These are phyloP conservation scores for Amblyopsis hoosieri DNA, from an alignment of 2,797 vertebrate species.

Conservation along the genomic window DNA sequence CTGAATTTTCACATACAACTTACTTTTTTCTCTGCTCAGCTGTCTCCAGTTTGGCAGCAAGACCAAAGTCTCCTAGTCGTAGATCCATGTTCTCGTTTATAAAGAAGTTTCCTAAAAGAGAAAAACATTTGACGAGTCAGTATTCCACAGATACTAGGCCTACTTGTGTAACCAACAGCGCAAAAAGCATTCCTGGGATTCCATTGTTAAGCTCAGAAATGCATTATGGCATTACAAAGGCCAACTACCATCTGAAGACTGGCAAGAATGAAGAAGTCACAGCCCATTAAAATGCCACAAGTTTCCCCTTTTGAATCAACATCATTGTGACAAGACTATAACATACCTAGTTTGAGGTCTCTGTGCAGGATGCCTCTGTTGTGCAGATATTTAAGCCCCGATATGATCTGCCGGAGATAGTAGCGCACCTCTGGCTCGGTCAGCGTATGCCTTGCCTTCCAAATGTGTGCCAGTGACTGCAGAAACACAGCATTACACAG, in stretches of 20 bases:
- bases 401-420: conserved; percentile 97
- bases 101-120: conserved; percentile 92
- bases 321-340: not conserved
- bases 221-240: not conserved
- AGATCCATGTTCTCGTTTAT: conserved; percentile 99
- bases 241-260: not conserved
- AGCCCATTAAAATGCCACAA: not conserved
- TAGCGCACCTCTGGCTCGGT: conserved; percentile 97
- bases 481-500: conserved; percentile 29
- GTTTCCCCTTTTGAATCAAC: not conserved
- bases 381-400: conserved; percentile 95
- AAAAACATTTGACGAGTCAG: conserved; percentile 35
- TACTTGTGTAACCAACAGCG: conserved; percentile 27
- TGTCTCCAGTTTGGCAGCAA: conserved; percentile 89
- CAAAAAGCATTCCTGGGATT: conserved; percentile 60
- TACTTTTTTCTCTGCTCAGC: conserved; percentile 95
- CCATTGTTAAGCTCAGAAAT: conserved; percentile 1
- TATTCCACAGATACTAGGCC: conserved; percentile 47
- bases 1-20: conserved; percentile 38
- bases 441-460: conserved; percentile 95
- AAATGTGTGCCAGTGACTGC: conserved; percentile 98
- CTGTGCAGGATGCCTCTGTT: conserved; percentile 92
- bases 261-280: no score
- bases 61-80: conserved; percentile 95
- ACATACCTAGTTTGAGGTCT: conserved; percentile 95